Percentiles rank a stretch among this genome's conserved stretches.
Evolutionary conservation across 2,113 vertebrate genomes (phyloP).

Genomic region (Telmatochromis sp.): DNA sequence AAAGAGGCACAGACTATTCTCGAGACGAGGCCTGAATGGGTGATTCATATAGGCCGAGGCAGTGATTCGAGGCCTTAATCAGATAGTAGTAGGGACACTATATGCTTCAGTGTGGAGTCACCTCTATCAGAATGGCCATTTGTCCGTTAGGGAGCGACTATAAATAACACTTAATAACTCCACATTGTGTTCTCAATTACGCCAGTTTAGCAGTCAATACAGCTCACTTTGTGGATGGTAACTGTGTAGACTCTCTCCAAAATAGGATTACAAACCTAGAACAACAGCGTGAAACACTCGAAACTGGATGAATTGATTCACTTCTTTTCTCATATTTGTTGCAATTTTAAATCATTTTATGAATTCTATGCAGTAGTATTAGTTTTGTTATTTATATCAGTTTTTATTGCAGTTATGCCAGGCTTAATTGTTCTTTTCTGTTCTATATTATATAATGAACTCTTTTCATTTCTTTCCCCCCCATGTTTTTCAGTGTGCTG

Average conservation of each 20-base stretch:
- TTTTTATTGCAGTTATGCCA: background rate
- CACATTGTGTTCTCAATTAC: constrained; percentile 45
- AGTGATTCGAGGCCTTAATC: constrained; percentile 27
- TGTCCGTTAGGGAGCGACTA: constrained; percentile 44
- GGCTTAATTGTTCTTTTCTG: background rate
- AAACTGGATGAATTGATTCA: constrained; percentile 7
- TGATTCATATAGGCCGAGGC: constrained; percentile 17
- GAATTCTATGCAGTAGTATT: constrained; percentile 20
- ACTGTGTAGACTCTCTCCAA: constrained; percentile 20
- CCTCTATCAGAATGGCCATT: constrained; percentile 48
- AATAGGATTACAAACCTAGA: constrained; percentile 26
- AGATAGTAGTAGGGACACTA: constrained; percentile 15
- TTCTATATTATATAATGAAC: background rate
- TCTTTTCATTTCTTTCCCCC: constrained; percentile 9
- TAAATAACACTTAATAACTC: constrained; percentile 55
- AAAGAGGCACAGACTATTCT: constrained; percentile 18
- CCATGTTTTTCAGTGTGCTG: background rate
- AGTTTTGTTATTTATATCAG: constrained; percentile 8
- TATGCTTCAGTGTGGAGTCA: constrained; percentile 22
- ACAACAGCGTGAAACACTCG: background rate
- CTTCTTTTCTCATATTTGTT: background rate
- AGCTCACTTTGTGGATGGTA: constrained; percentile 23
- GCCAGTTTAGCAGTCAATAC: constrained; percentile 38
- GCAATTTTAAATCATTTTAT: constrained; percentile 6
- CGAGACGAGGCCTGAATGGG: constrained; percentile 13